These are phyloP conservation scores for Nesoenas mayeri DNA, from an alignment of 2,113 vertebrate genomes.

Conservation along the genomic window DNA sequence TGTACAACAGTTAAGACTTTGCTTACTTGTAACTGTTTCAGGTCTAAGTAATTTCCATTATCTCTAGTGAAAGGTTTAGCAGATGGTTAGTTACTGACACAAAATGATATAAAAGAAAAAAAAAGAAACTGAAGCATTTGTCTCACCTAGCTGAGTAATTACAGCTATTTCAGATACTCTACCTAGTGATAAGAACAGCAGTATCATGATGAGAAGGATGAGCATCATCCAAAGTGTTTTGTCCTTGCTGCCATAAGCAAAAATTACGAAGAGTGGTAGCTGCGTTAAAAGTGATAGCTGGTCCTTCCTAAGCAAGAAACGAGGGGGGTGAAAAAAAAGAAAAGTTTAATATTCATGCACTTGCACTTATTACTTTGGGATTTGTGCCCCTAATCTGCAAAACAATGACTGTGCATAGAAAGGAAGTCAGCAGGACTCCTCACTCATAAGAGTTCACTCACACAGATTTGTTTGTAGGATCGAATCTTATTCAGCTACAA, in stretches of 20 bases:
- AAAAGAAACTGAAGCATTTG: neutral
- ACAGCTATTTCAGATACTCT: slow-evolving; percentile 8
- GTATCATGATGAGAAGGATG: slow-evolving; percentile 94
- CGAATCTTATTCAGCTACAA: neutral
- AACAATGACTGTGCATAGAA: neutral
- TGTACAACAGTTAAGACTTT: neutral
- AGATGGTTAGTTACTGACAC: neutral
- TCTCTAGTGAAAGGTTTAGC: neutral
- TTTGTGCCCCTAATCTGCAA: neutral
- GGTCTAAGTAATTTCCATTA: neutral
- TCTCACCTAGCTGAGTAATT: neutral
- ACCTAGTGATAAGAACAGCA: slow-evolving; percentile 96
- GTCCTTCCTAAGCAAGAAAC: slow-evolving; percentile 86
- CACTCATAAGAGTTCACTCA: neutral
- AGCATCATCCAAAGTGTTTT: slow-evolving; percentile 88
- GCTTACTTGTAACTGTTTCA: neutral
- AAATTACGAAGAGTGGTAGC: slow-evolving; percentile 93
- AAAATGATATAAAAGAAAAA: neutral
- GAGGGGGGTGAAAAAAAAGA: neutral
- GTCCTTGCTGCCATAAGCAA: slow-evolving; percentile 93
- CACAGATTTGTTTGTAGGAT: neutral
- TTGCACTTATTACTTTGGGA: neutral
- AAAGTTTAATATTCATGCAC: neutral
- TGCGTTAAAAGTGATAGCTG: slow-evolving; percentile 90
- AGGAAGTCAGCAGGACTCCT: neutral